A percentile compares a stretch with the other conserved stretches of the same genome.
Conservation (phyloP, 2,113 vertebrate genomes). For the Tragelaphus imberbis region DNA sequence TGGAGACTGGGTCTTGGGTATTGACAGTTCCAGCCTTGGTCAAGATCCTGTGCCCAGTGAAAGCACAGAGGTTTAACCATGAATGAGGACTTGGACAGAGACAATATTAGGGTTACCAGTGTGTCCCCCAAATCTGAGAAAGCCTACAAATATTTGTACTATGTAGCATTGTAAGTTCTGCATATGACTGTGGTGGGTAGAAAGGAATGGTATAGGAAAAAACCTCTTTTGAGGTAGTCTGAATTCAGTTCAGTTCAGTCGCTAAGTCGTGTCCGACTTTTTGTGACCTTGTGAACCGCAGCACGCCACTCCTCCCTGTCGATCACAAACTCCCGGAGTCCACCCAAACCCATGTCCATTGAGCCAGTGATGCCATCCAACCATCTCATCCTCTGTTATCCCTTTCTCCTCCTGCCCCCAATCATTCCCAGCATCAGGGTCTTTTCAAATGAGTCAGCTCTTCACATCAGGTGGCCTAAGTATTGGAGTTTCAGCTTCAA, state of each 20-base stretch:
- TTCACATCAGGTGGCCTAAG: too few species aligned
- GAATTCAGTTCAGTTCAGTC: not conserved
- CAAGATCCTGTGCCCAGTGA: not conserved
- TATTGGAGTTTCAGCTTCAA: too few species aligned
- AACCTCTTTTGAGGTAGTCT: not conserved
- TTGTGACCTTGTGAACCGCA: too few species aligned
- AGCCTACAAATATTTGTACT: not conserved
- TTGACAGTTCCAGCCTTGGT: not conserved
- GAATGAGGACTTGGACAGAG: not conserved
- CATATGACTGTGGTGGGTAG: not conserved
- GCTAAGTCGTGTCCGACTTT: fast-evolving
- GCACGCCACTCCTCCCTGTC: too few species aligned
- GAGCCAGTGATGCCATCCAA: too few species aligned
- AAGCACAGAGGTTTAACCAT: not conserved
- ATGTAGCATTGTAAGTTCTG: not conserved
- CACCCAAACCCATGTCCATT: too few species aligned
- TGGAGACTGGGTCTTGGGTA: not conserved
- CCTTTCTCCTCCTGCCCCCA: too few species aligned
- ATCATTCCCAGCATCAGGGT: too few species aligned
- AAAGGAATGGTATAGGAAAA: not conserved
- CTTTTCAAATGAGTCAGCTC: too few species aligned
- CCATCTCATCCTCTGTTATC: too few species aligned
- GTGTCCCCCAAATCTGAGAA: not conserved
- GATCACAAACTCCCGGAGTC: too few species aligned
- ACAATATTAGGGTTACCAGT: not conserved